These are phyloP conservation scores for Penaeus vannamei DNA, from an alignment of 1,140 invertebrate genomes.

Conservation along the genomic window DNA sequence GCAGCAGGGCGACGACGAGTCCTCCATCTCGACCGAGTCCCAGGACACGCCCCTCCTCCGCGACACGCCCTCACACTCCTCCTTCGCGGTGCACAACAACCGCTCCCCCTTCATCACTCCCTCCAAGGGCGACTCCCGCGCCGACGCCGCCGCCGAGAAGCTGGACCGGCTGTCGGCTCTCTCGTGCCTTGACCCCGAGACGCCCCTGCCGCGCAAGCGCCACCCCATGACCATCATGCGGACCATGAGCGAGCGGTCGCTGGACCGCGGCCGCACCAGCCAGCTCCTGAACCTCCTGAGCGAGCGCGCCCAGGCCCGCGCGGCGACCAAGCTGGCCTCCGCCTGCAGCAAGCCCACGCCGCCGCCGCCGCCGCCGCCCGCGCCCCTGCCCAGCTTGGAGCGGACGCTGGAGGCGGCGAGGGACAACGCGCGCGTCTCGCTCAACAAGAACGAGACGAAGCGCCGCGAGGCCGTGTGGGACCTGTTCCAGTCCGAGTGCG, in stretches of 20 bases:
- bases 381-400: constrained; percentile 55
- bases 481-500: constrained; percentile 80
- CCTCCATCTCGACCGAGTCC: neutral
- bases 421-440: constrained; percentile 55
- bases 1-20: constrained; percentile 41
- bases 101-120: constrained; percentile 49
- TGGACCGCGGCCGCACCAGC: constrained; percentile 65
- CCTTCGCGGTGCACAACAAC: constrained; percentile 47
- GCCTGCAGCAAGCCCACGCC: neutral
- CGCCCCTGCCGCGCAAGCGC: constrained; percentile 62
- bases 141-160: constrained; percentile 37
- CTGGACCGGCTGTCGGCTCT: constrained; percentile 51
- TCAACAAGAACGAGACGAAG: constrained; percentile 67
- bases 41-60: constrained; percentile 41
- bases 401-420: constrained; percentile 62
- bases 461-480: constrained; percentile 79
- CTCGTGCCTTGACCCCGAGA: constrained; percentile 50
- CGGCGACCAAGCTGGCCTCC: constrained; percentile 29
- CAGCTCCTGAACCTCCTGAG: constrained; percentile 61
- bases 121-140: neutral
- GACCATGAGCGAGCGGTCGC: constrained; percentile 68
- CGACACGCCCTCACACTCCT: constrained; percentile 19
- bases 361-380: neutral
- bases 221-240: constrained; percentile 67
- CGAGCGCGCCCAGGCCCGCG: constrained; percentile 55